Percentiles rank a stretch among this genome's conserved stretches.
Evolutionary conservation across 1,140 invertebrate species (phyloP).

Genomic region (Papilio dardanus): DNA sequence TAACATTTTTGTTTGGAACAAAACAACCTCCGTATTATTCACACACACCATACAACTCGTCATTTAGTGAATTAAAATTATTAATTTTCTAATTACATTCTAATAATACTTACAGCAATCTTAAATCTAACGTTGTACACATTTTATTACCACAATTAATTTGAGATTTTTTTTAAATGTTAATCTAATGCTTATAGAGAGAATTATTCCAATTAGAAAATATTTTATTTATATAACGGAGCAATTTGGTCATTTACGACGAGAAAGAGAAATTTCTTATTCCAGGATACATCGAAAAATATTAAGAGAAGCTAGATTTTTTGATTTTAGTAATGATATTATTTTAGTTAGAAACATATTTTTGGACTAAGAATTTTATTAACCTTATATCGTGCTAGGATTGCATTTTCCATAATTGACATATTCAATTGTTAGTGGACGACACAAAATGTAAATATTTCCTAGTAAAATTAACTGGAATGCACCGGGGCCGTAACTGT

Average conservation of each 20-base stretch:
- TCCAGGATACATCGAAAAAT: conserved; percentile 5
- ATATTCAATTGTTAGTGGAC: conserved; percentile 48
- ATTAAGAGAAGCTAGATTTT: background rate
- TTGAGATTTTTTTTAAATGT: conserved; percentile 78
- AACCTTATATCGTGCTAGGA: background rate
- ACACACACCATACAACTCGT: conserved; percentile 79
- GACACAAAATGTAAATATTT: conserved; percentile 54
- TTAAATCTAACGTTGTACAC: conserved; percentile 80
- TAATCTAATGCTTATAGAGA: conserved; percentile 78
- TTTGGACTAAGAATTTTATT: conserved; percentile 24
- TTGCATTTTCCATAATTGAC: conserved; percentile 52
- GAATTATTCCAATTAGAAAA: conserved; percentile 76
- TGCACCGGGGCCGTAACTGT: conserved; percentile 54
- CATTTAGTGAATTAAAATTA: conserved; percentile 79
- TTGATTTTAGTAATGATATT: conserved; percentile 33
- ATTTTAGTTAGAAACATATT: conserved; percentile 28
- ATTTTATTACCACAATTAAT: conserved; percentile 79
- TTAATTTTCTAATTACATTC: conserved; percentile 79
- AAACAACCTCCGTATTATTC: conserved; percentile 81
- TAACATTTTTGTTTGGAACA: conserved; percentile 82
- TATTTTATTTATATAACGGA: conserved; percentile 59
- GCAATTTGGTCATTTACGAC: conserved; percentile 60
- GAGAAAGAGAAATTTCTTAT: conserved; percentile 36
- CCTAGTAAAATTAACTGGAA: conserved; percentile 57
- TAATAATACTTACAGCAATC: conserved; percentile 82